Evolutionary conservation across 1,140 invertebrate species (phyloP), one percentile per base, ranked within the genome.

Genomic region (Mercenaria mercenaria): DNA sequence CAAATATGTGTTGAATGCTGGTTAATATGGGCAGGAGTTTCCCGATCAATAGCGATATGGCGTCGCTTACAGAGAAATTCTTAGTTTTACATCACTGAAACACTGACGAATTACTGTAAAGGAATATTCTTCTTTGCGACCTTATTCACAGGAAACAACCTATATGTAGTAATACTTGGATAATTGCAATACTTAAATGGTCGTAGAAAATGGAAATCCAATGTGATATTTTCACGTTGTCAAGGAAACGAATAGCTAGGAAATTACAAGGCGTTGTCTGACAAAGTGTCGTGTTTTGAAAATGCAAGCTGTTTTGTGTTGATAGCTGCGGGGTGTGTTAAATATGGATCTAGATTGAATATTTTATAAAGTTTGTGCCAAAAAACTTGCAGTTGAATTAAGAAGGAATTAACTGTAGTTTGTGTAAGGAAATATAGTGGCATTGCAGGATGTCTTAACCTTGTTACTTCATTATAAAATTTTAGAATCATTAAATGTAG

Each of bases 231-330:
- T 67, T 34, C 32, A 67, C 32, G 61, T 67, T 67, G 61, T 67
- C 61, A 67, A 67, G 61, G 61, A 67, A 67, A 67, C 61, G 61
- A 67, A 67, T 67, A 34, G 61, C 61, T 67, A 13, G 61, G 29
- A 67, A 67, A 37, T 32, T 67, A 67, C 61, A 26, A 67, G 61
- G 61, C 61, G 61, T 67, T 67, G 61, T 37, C 61, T 67, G 26
- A 67, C 61, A 34, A 67, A 67, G 61, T 67, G 61, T 67, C 32
- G 61, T 67, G 61, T 67, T 67, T 56, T 67, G n/a, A 67, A 67
- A 67, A 67, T 67, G n/a, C 61, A 67, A 34, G 32, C 61, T 34
- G 61, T 34, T 67, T 11, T 67, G 29, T 67, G 61, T 34, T 34
- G 61, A 29, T 67, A 67, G 32, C 29, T 32, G 6, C 10, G 29